phyloP scores from a whole-genome alignment of 2,888 invertebrate genomes.

The Perdita meconis region DNA sequence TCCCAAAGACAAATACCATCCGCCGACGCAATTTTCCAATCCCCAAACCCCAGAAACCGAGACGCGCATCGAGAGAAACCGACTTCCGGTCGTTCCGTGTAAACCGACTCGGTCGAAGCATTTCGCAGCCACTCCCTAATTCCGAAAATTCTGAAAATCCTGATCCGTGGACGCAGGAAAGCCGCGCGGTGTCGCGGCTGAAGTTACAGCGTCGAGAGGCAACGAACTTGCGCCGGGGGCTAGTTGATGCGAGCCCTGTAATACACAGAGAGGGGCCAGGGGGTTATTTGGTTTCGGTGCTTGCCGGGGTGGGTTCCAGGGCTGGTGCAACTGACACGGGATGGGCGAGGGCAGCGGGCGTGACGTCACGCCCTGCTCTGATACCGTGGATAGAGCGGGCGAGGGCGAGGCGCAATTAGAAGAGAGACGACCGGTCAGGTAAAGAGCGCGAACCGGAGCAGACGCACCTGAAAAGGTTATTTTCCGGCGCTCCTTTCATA shows the following conservation, averaged over 20 bases:
- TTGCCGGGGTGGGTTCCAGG: conserved; percentile 58
- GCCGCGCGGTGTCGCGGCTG: background rate
- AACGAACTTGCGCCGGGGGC: conserved; percentile 44
- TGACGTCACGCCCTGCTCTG: conserved; percentile 71
- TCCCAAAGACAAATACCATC: too few species aligned
- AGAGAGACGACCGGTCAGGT: conserved; percentile 24
- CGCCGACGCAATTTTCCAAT: too few species aligned
- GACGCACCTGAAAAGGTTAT: conserved; percentile 13
- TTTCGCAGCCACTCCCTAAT: too few species aligned
- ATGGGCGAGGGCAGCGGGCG: conserved; percentile 64
- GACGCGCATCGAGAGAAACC: too few species aligned
- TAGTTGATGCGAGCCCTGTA: conserved; percentile 33
- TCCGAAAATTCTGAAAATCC: too few species aligned
- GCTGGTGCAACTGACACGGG: conserved; percentile 50
- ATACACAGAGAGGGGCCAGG: conserved; percentile 30
- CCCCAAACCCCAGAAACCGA: too few species aligned
- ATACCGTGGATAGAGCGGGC: conserved; percentile 11
- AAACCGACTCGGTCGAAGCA: too few species aligned
- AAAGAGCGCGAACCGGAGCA: background rate
- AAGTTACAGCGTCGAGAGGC: conserved; percentile 23
- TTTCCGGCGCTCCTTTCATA: background rate
- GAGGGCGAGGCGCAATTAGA: conserved; percentile 20
- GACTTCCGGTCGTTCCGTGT: too few species aligned
- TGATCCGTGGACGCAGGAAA: background rate
- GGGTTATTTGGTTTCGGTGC: conserved; percentile 66